Evolutionary conservation across 2,888 invertebrate genomes (phyloP).

Genomic region (Gerris lacustris): DNA sequence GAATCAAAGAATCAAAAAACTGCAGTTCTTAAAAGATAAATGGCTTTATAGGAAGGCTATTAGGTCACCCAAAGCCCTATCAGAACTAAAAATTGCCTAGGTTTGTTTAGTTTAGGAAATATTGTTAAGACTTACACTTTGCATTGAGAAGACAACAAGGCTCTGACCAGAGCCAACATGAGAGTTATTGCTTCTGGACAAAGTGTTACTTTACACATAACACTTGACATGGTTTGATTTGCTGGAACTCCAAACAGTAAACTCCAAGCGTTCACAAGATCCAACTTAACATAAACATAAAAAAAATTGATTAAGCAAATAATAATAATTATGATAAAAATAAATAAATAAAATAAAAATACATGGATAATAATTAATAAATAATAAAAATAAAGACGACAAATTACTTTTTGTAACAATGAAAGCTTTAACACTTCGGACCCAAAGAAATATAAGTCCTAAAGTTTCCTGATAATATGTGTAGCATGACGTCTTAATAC

Average conservation of each 20-base stretch:
- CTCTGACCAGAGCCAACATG: conserved; percentile 68
- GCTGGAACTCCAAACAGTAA: conserved; percentile 74
- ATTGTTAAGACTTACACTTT: not conserved
- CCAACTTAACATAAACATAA: conserved; percentile 39
- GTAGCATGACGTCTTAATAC: conserved; percentile 83
- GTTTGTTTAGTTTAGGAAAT: too few species aligned
- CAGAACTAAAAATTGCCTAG: too few species aligned
- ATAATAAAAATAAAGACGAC: too few species aligned
- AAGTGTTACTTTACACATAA: conserved; percentile 57
- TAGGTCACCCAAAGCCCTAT: too few species aligned
- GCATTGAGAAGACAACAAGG: conserved; percentile 20
- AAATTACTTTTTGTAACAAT: too few species aligned
- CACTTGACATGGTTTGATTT: conserved; percentile 47
- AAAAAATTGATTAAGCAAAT: not conserved
- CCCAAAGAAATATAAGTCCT: too few species aligned
- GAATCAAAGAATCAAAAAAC: too few species aligned
- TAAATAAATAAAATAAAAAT: not conserved
- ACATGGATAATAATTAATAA: not conserved
- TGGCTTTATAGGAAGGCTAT: too few species aligned
- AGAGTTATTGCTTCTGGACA: conserved; percentile 87
- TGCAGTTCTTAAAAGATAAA: too few species aligned
- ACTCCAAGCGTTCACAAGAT: conserved; percentile 78
- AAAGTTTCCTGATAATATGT: conserved; percentile 32
- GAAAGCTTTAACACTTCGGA: too few species aligned
- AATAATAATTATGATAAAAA: not conserved